A percentile compares a stretch with the other conserved stretches of the same genome.
phyloP scores from a whole-genome alignment of 2,888 invertebrate genomes.

The Tetranychus truncatus region DNA sequence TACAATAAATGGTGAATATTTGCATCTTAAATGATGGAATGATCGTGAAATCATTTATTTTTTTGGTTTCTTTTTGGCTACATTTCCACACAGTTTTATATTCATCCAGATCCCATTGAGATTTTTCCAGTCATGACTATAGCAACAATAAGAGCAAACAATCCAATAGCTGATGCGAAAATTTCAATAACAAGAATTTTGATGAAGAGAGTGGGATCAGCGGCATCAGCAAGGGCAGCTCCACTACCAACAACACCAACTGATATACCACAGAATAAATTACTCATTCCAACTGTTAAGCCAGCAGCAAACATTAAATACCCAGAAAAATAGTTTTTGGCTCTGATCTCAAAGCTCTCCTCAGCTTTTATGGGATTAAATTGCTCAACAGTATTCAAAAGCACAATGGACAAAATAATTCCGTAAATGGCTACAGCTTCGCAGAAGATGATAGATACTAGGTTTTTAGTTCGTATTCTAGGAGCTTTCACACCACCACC shows the following conservation, averaged over 20 bases:
- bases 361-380: conserved; percentile 18
- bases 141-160: conserved; percentile 94
- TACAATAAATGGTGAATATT: not conserved
- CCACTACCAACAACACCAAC: conserved; percentile 97
- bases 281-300: conserved; percentile 79
- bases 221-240: conserved; percentile 92
- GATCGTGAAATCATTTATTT: not conserved
- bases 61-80: not conserved
- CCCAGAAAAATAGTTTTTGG: conserved; percentile 60
- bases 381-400: conserved; percentile 53
- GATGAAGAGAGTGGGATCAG: conserved; percentile 84
- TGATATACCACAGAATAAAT: conserved; percentile 83
- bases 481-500: conserved; percentile 98
- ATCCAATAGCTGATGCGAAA: conserved; percentile 94
- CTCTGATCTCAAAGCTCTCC: conserved; percentile 22
- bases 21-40: not conserved
- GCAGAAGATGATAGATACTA: conserved; percentile 98
- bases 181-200: conserved; percentile 98
- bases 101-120: conserved; percentile 43
- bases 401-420: conserved; percentile 89
- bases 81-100: not conserved
- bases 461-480: conserved; percentile 94
- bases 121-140: conserved; percentile 58
- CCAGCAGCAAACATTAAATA: conserved; percentile 93
- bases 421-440: conserved; percentile 99